These are phyloP conservation scores for Popillia japonica DNA, from an alignment of 1,140 invertebrate genomes.

Conservation along the genomic window DNA sequence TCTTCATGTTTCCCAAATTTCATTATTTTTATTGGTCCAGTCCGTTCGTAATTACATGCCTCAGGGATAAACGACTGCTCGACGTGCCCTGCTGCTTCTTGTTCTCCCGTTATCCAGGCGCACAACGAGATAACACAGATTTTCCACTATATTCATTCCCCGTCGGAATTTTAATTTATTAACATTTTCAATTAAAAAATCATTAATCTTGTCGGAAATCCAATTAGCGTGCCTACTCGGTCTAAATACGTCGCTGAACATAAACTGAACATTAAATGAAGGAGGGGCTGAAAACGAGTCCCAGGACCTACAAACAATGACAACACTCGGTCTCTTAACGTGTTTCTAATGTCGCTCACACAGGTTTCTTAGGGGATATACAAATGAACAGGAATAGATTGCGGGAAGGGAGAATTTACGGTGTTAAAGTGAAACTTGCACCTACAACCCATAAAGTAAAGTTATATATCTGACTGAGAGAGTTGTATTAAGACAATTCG, in stretches of 20 bases:
- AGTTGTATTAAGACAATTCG: no score
- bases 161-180: constrained; percentile 5
- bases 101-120: not conserved
- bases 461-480: no score
- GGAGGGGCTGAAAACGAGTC: not conserved
- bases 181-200: constrained; percentile 27
- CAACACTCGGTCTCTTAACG: not conserved
- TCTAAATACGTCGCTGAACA: not conserved
- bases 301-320: not conserved
- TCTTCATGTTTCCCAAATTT: constrained; percentile 20
- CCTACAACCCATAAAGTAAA: no score
- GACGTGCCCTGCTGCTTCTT: not conserved
- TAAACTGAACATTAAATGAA: not conserved
- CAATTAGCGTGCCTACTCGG: not conserved
- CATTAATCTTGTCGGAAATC: constrained; percentile 12
- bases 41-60: not conserved
- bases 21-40: constrained; percentile 29
- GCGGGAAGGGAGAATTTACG: no score
- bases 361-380: no score
- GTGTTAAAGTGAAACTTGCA: no score
- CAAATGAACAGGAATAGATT: no score
- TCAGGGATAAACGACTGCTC: not conserved
- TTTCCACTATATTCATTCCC: not conserved
- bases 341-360: not conserved
- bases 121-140: not conserved